Base-by-base conservation (phyloP, 2,113 vertebrate species). In the Amblyopsis rosae region DNA sequence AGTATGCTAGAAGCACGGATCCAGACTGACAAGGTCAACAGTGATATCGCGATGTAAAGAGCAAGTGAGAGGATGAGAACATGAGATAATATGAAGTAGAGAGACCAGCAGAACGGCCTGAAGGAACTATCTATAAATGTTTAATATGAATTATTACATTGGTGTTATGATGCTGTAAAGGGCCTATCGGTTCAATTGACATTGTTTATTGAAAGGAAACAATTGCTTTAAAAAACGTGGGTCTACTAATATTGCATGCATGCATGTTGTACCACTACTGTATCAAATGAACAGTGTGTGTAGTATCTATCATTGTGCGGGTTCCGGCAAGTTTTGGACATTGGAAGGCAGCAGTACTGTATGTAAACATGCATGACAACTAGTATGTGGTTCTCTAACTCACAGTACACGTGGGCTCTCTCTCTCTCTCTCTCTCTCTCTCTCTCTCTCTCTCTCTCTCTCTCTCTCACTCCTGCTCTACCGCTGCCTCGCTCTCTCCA, bases 371-470 rank as follows among this genome's bases (percentile, higher is more conserved):
- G 16, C 32, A 58, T 19, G 41, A 45, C 54, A 16, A 61, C 0
- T 15, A 62, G 74, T 68, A 67, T 67, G 26, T 70, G 65, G 49
- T 65, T 81, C 12, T 16, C 53, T 45, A 12, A 63, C 64, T 80
- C 62, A 76, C 75, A 17, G 49, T 74, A 49, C 62, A 62, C 48
- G n/a, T 60, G 26, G 26, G 19, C 67, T 73, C 16, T 55, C 54
- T 55, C 54, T 55, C 54, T 55, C 54, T 55, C 56, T 54, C 47
- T 75, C 59, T 33, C 32, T 65, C 65, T 50, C 69, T 54, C 15
- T 57, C 35, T 57, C 53, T 63, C 62, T 67, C 65, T 62, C 65
- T 62, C 53, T 57, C 65, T 67, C 35, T 17, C n/a, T 48, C 70
- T 69, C 49, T 59, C 51, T 80, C 35, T 53, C 59, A 60, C 62